Conservation (phyloP, 1,140 invertebrate genomes). For the Whitmania pigra region DNA sequence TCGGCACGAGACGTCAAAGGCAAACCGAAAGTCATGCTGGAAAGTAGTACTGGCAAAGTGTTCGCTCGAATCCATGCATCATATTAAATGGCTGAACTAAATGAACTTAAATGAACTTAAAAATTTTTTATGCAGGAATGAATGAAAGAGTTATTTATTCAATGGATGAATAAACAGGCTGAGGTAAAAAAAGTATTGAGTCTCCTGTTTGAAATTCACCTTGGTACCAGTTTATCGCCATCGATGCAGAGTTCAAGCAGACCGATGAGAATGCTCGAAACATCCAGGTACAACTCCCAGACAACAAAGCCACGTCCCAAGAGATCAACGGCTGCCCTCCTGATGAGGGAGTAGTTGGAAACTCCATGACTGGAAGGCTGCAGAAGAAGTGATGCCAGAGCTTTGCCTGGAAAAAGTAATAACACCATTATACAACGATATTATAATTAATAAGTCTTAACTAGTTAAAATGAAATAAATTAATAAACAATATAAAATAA, state of each 20-base stretch:
- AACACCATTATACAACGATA: background rate
- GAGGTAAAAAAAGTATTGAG: slow-evolving; percentile 15
- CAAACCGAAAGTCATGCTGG: slow-evolving; percentile 80
- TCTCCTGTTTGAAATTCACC: slow-evolving; percentile 36
- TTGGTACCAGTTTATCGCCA: slow-evolving; percentile 75
- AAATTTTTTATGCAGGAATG: too few relatives aligned
- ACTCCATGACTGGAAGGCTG: slow-evolving; percentile 65
- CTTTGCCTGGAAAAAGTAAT: slow-evolving; percentile 51
- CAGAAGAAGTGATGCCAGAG: slow-evolving; percentile 80
- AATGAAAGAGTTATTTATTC: too few relatives aligned
- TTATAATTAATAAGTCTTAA: slow-evolving; percentile 2
- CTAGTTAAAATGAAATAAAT: too few relatives aligned
- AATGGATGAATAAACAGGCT: background rate
- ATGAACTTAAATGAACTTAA: too few relatives aligned
- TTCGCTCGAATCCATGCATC: background rate
- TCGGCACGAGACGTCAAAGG: slow-evolving; percentile 83
- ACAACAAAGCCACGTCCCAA: slow-evolving; percentile 83
- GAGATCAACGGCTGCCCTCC: slow-evolving; percentile 88
- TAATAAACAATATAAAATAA: too few relatives aligned
- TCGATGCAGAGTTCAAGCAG: slow-evolving; percentile 87
- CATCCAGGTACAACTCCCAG: slow-evolving; percentile 96
- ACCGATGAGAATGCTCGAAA: slow-evolving; percentile 73
- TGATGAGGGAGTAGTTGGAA: slow-evolving; percentile 72
- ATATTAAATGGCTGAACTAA: too few relatives aligned
- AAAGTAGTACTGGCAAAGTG: slow-evolving; percentile 16